Evolutionary conservation across 2,113 vertebrate species (phyloP), one percentile per base, ranked within the genome.

Genomic region (Hylia prasina): DNA sequence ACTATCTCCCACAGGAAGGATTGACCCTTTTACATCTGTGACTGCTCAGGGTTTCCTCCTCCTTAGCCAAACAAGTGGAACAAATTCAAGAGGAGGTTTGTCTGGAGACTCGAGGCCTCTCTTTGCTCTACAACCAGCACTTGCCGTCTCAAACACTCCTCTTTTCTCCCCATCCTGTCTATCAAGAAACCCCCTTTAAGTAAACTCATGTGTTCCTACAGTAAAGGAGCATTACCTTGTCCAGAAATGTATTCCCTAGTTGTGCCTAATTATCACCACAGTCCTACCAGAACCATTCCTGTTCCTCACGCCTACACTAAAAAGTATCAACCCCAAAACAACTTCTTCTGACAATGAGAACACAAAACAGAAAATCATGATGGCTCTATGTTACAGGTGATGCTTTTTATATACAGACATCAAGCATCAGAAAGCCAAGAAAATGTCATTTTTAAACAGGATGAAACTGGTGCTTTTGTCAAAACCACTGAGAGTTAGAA

Each of bases 21-120:
- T 10, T 1, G 0, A 27, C 31, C 56, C 39, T 75, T 64, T n/a
- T 35, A 21, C 14, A 40, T 13, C 18, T 0, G 0, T 13, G 40
- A 25, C 24, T 85, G 45, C 30, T 73, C 50, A 58, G 16, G 13
- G 8, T 53, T 89, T 82, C 23, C 30, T 68, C 23, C 28, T 91
- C 18, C 50, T 81, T 10, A 50, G 2, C 37, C 15, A 75, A 89
- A 51, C 13, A 18, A 42, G 24, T 6, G 15, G 16, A 13, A 68
- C n/a, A 42, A 69, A 57, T 18, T 40, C 65, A 91, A 23, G 11
- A 28, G 14, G 12, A 83, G 9, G 2, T 35, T 60, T 30, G 17
- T 3, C 27, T 40, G n/a, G 75, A 87, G 57, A 31, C 37, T 14
- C 1, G 1, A 53, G n/a, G 8, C 9, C 33, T 44, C 30, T 48